Evolutionary conservation across 1,140 invertebrate species (phyloP), one percentile per base, ranked within the genome.

Genomic region (Drosophila pruinosa): DNA sequence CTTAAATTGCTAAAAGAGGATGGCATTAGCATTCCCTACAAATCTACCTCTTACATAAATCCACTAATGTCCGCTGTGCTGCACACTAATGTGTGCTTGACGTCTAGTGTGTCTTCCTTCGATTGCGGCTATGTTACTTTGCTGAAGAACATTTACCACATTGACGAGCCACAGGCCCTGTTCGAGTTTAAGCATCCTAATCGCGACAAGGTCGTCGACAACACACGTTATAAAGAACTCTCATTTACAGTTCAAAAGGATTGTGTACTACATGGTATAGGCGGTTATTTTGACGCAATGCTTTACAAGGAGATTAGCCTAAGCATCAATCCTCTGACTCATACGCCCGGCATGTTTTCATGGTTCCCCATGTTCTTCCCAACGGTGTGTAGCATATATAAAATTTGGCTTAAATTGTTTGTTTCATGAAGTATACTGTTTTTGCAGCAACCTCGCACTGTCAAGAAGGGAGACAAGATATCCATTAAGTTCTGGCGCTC

Each of bases 351-450:
- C 83, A 98, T 99, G 97, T 97, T 98, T 76, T 98, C 97, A 73
- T 99, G 98, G 98, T 99, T 99, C 91, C 98, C 98, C 8, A 97
- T 99, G 53, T 97, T 96, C 72, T 98, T 99, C 90, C 98, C 98
- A 21, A 94, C 99, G 91, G 96, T 97, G 93, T 91, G 91, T 63
- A 22, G n/a, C 6, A 3, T 4, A n/a, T 31, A 34, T 34, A n/a
- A n/a, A n/a, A n/a, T 12, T 6, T 2, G 4, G 5, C 17, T 17
- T 4, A 0, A 15, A 1, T 5, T 22, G 22, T n/a, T 1, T 1
- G 19, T 17, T 45, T 8, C 19, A 4, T 5, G n/a, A 7, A 58
- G 38, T 28, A 22, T 21, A 0, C 48, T 78, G 53, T 53, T 3
- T 63, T 80, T 72, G 0, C 72, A 91, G 89, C 67, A 81, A 21